Percentiles rank a stretch among this genome's conserved stretches.
phyloP scores from a whole-genome alignment of 2,113 vertebrate genomes.

The Calyptomena viridis region DNA sequence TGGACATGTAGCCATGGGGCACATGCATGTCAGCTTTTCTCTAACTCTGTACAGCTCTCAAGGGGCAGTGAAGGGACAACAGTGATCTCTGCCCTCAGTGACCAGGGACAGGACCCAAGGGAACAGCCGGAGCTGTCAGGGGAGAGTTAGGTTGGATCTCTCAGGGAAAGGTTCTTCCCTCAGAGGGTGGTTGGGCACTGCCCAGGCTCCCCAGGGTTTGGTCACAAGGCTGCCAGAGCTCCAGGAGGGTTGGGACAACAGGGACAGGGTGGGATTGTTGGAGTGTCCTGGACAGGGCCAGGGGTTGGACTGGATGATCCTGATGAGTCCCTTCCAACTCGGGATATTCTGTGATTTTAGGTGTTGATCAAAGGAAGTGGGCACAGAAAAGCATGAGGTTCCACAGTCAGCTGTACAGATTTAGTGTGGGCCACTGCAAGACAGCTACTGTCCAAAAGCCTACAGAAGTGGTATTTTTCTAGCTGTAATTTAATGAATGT shows the following conservation, averaged over 20 bases:
- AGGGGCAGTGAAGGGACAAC: neutral
- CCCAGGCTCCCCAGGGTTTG: neutral
- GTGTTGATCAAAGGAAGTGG: neutral
- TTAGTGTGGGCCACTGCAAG: neutral
- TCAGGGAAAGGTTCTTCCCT: neutral
- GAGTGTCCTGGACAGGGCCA: neutral
- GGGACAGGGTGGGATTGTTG: neutral
- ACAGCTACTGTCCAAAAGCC: neutral
- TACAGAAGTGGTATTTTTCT: neutral
- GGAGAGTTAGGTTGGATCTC: rapidly evolving
- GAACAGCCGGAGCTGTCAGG: neutral
- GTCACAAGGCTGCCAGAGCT: neutral
- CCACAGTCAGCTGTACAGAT: neutral
- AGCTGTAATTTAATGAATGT: neutral
- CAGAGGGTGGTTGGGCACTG: neutral
- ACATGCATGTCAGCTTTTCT: neutral
- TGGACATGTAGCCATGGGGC: rapidly evolving
- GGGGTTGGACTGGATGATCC: neutral
- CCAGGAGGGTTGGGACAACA: rapidly evolving
- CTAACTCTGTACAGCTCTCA: neutral
- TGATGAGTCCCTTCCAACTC: neutral
- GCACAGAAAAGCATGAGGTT: neutral
- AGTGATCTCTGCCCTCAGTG: neutral
- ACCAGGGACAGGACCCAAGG: neutral
- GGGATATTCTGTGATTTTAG: neutral